Evolutionary conservation across 2,888 invertebrate genomes (phyloP).

Genomic region (Magallana nippona): DNA sequence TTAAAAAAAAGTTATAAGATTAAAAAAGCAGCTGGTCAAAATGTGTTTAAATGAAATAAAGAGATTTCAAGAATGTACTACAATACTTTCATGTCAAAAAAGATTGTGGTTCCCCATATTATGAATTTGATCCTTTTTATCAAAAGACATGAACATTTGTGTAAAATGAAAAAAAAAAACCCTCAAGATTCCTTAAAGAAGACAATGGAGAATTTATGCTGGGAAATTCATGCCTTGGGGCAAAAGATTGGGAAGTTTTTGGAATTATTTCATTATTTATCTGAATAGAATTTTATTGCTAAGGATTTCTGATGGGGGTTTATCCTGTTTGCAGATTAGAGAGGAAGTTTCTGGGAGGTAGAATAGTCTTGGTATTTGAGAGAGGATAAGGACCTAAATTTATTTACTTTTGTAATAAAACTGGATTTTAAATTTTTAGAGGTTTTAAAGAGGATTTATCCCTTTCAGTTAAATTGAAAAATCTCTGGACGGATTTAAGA

Average conservation of each 20-base stretch:
- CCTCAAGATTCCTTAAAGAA: background rate
- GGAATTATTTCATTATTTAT: constrained; percentile 30
- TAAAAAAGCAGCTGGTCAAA: no score
- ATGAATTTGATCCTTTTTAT: no score
- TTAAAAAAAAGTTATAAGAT: no score
- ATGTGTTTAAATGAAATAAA: no score
- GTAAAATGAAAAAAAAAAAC: background rate
- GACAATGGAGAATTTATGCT: background rate
- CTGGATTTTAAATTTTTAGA: constrained; percentile 39
- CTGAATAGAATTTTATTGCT: constrained; percentile 10
- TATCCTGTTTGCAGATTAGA: constrained; percentile 24
- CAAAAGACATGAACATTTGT: background rate
- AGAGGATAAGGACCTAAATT: constrained; percentile 33
- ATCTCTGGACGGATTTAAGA: constrained; percentile 38
- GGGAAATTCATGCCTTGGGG: background rate
- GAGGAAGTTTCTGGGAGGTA: constrained; percentile 16
- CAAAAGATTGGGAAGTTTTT: background rate
- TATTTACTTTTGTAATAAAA: constrained; percentile 41
- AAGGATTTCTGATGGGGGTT: background rate
- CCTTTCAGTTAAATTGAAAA: constrained; percentile 34
- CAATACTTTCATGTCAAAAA: no score
- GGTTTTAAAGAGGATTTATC: constrained; percentile 32
- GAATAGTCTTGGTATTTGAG: constrained; percentile 11
- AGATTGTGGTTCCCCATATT: no score
- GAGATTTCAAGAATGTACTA: no score